Conservation (phyloP, 2,113 vertebrate species). For the Circaetus gallicus region DNA sequence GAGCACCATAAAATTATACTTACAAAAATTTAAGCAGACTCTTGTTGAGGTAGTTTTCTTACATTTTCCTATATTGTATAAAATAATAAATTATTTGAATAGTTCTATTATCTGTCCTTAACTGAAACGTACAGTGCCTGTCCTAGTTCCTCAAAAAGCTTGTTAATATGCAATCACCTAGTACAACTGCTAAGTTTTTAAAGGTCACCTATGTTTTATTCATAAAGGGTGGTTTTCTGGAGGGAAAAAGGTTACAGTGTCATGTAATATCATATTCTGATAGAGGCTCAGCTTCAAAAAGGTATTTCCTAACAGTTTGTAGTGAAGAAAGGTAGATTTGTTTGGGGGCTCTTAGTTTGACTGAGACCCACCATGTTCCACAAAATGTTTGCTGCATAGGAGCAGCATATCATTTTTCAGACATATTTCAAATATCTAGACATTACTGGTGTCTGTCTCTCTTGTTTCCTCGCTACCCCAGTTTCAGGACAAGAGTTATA, state of each 20-base stretch:
- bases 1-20: constrained; percentile 43
- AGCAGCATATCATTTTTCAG: neutral
- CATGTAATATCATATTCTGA: constrained; percentile 85
- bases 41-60: constrained; percentile 72
- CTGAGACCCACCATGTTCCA: neutral
- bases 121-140: constrained; percentile 80
- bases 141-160: constrained; percentile 84
- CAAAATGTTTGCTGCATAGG: neutral
- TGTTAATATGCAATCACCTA: constrained; percentile 88
- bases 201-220: constrained; percentile 87
- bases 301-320: constrained; percentile 64
- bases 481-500: neutral
- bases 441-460: neutral
- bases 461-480: neutral
- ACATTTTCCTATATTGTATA: constrained; percentile 66
- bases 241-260: constrained; percentile 83
- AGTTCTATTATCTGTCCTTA: constrained; percentile 81
- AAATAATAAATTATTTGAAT: constrained; percentile 82
- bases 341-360: neutral
- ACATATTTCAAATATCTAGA: neutral
- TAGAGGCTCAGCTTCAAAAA: constrained; percentile 73
- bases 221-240: constrained; percentile 86
- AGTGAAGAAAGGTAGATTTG: constrained; percentile 27
- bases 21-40: constrained; percentile 64
- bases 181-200: constrained; percentile 86